Evolutionary conservation across 2,797 vertebrate genomes (phyloP), one percentile per base, ranked within the genome.

Genomic region (Macroramphosus scolopax): DNA sequence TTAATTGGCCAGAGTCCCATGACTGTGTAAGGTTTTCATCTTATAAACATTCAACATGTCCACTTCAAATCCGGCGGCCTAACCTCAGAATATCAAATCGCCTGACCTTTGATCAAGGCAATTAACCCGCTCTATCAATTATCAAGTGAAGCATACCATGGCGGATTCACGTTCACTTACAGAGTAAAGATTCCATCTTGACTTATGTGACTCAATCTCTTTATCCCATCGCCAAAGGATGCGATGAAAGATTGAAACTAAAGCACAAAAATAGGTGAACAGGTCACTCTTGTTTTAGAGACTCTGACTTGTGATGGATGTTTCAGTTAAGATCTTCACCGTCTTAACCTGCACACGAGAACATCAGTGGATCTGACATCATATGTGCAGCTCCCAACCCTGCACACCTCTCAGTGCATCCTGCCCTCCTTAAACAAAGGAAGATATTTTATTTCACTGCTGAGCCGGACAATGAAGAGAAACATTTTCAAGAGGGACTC

Each of bases 21-120:
- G 77, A 77, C 76, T 75, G 63, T 56, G 44, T 78, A 65, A 72
- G 67, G 39, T 75, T 75, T 81, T 80, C 67, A 76, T 81, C 69
- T 81, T 67, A 79, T 77, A 83, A 83, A 84, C 72, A 80, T 72
- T 78, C 35, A 18, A 61, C 55, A 44, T 43, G 72, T 75, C 64
- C 58, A 58, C 57, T 67, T 77, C 68, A 70, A 75, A 80, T 81
- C 76, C 51, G 40, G 17, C 61, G 57, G 75, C 55, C 76, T 70
- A 75, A 82, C 72, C 77, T 63, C 58, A 44, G 75, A 77, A 81
- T 85, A 73, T 57, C 74, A 78, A 85, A 82, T 47, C 25, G 6
- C 15, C 36, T 82, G 82, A 85, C 76, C 81, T 87, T 68, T 88
- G 81, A 85, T 87, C 81, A 87, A 83, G 78, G 80, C 70, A 80